These are phyloP conservation scores for Magallana gigas DNA, from an alignment of 1,140 invertebrate species.

Conservation along the genomic window DNA sequence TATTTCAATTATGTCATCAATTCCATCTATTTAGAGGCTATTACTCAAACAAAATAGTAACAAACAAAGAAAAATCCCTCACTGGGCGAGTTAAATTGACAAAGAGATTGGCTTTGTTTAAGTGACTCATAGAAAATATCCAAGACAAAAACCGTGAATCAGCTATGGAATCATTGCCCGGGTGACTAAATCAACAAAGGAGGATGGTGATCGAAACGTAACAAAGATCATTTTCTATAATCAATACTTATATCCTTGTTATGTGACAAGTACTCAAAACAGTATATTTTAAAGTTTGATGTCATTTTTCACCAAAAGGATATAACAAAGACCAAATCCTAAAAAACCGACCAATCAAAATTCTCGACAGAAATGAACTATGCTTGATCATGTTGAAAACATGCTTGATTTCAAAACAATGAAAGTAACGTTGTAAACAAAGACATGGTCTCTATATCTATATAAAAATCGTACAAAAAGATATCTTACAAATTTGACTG, in stretches of 20 bases:
- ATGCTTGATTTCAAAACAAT: slow-evolving; percentile 59
- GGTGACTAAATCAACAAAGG: slow-evolving; percentile 19
- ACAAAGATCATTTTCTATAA: not conserved
- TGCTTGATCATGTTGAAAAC: slow-evolving; percentile 67
- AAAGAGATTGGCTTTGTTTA: slow-evolving; percentile 28
- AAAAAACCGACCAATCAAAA: slow-evolving; percentile 60
- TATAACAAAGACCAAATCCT: slow-evolving; percentile 10
- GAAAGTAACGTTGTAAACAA: slow-evolving; percentile 34
- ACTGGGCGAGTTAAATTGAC: not conserved
- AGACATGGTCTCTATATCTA: not conserved
- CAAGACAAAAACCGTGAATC: slow-evolving; percentile 22
- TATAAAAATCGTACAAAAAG: not conserved
- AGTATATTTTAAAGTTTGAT: slow-evolving; percentile 8
- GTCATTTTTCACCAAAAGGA: not conserved
- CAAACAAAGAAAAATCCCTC: slow-evolving; percentile 5
- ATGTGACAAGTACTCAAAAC: slow-evolving; percentile 13
- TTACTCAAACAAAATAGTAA: not conserved
- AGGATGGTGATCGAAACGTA: not conserved
- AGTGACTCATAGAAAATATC: slow-evolving; percentile 26
- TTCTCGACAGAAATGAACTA: slow-evolving; percentile 60
- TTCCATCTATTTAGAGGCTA: not conserved
- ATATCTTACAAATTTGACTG: not conserved
- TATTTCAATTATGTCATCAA: not conserved
- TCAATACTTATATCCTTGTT: not conserved
- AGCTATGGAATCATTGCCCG: slow-evolving; percentile 12